phyloP scores from a whole-genome alignment of 2,113 vertebrate genomes.

The Erythrocebus patas region DNA sequence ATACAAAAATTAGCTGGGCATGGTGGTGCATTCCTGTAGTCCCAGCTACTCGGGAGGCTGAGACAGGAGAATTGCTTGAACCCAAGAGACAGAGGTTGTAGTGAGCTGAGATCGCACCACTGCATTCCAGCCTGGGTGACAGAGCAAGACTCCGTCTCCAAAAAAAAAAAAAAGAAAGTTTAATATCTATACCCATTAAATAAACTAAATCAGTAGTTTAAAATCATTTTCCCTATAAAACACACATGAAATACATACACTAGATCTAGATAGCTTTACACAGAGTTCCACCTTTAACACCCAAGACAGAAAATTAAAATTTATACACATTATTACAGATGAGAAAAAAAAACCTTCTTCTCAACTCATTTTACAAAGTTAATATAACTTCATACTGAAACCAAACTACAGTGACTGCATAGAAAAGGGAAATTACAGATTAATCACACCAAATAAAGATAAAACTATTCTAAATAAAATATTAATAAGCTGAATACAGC shows the following conservation, averaged over 20 bases:
- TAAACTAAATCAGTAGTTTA: not conserved
- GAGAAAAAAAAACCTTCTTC: not conserved
- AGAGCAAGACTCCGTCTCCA: not conserved
- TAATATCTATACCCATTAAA: not conserved
- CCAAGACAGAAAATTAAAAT: not conserved
- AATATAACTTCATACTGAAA: not conserved
- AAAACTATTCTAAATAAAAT: not conserved
- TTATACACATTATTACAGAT: not conserved
- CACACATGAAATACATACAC: not conserved
- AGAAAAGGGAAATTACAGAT: not conserved
- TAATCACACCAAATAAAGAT: not conserved
- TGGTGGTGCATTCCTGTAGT: not conserved
- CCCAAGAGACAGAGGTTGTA: not conserved
- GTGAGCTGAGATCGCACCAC: not conserved
- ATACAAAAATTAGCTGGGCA: not conserved
- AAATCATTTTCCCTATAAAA: not conserved
- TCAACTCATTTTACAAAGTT: not conserved
- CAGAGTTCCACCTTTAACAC: not conserved
- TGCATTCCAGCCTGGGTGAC: not conserved
- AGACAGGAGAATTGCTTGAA: not conserved
- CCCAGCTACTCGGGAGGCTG: not conserved
- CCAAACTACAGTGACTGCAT: not conserved
- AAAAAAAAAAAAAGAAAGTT: not conserved
- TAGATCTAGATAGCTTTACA: not conserved
- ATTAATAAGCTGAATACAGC: not conserved